These are phyloP conservation scores for Brachycybe producta DNA, from an alignment of 2,888 invertebrate genomes.

Conservation along the genomic window DNA sequence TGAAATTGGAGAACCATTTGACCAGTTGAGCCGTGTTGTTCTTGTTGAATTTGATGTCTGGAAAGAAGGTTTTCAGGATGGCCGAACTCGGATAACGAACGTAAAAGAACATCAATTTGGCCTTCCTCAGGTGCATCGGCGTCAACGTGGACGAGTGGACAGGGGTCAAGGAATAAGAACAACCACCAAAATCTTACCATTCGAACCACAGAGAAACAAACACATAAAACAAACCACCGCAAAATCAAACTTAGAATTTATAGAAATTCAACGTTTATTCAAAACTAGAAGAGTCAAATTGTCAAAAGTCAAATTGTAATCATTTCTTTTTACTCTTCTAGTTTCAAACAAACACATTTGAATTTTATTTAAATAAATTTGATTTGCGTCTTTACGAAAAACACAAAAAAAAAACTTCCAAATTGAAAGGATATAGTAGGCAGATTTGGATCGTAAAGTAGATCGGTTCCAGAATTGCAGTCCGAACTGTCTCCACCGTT, in stretches of 20 bases:
- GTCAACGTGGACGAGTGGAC: constrained; percentile 75
- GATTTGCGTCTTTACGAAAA: no score
- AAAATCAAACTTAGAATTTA: no score
- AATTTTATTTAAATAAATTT: no score
- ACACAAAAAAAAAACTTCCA: no score
- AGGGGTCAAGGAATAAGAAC: constrained; percentile 13
- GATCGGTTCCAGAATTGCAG: constrained; percentile 78
- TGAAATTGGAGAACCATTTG: constrained; percentile 99
- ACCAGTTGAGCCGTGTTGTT: constrained; percentile 99
- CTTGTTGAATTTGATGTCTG: constrained; percentile 99
- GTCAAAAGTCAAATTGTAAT: no score
- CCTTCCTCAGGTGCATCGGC: constrained; percentile 99
- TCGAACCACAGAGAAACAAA: constrained; percentile 9
- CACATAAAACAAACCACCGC: background rate
- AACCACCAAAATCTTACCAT: no score
- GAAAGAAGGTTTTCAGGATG: constrained; percentile 99
- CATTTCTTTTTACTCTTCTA: no score
- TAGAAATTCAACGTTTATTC: no score
- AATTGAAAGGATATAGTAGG: constrained; percentile 97
- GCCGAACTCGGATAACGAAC: constrained; percentile 98
- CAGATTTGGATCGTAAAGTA: constrained; percentile 75
- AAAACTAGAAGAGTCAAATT: background rate
- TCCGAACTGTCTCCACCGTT: constrained; percentile 75
- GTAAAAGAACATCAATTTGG: constrained; percentile 99
- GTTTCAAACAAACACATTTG: no score